A percentile compares a stretch with the other conserved stretches of the same genome.
Conservation (phyloP, 2,113 vertebrate genomes). For the Pteruthius melanotis region DNA sequence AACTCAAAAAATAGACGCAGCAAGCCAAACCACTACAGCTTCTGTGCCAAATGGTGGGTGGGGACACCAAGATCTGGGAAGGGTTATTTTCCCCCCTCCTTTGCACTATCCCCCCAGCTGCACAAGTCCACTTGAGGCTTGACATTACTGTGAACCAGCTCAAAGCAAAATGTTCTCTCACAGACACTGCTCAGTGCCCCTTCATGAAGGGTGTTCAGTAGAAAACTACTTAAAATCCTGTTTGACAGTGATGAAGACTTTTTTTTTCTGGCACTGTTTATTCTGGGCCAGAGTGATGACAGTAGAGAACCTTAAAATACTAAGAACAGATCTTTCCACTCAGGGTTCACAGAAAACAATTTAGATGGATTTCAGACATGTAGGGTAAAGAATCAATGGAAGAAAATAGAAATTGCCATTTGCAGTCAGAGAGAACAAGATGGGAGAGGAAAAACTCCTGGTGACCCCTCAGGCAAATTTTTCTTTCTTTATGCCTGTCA, state of each 20-base stretch:
- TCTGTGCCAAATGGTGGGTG: constrained; percentile 18
- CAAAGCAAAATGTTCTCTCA: not conserved
- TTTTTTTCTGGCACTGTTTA: not conserved
- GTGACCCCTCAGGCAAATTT: not conserved
- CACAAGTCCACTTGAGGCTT: not conserved
- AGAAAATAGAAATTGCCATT: not conserved
- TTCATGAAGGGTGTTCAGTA: not conserved
- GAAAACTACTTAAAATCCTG: not conserved
- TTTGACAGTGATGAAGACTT: not conserved
- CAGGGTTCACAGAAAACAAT: not conserved
- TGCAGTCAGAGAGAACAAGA: not conserved
- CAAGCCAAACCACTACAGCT: constrained; percentile 22
- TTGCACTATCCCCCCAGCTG: not conserved
- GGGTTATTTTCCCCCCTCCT: not conserved
- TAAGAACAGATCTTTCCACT: not conserved
- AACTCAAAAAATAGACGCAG: not conserved
- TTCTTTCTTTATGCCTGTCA: not conserved
- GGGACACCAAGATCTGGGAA: not conserved
- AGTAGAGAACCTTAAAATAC: not conserved
- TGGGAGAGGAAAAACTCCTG: not conserved
- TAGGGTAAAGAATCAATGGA: not conserved
- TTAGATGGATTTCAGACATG: not conserved
- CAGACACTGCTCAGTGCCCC: not conserved
- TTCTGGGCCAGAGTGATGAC: not conserved
- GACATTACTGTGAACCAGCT: not conserved